Conservation (phyloP, 2,797 vertebrate species). For the Enteromius radiatus region DNA sequence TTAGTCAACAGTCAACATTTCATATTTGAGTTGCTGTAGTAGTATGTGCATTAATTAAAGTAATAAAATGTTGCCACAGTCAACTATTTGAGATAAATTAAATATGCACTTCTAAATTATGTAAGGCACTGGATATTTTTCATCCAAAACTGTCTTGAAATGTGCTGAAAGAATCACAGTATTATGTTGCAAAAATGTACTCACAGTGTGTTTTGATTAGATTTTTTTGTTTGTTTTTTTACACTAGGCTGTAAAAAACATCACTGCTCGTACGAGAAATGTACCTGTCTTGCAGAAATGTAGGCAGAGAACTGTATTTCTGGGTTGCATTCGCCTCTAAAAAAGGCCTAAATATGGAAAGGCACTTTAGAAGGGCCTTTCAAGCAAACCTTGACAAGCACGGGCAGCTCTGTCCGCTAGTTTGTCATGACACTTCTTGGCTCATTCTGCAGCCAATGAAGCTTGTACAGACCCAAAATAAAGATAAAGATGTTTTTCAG, state of each 20-base stretch:
- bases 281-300: background rate
- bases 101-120: background rate
- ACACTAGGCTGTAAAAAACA: background rate
- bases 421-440: background rate
- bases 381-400: background rate
- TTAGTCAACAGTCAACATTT: too few species aligned
- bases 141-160: background rate
- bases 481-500: background rate
- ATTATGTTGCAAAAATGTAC: background rate
- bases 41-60: background rate
- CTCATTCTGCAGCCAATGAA: background rate
- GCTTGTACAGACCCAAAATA: background rate
- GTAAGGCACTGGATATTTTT: background rate
- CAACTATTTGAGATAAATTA: background rate
- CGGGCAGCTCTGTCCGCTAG: background rate
- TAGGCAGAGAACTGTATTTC: background rate
- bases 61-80: background rate
- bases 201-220: background rate
- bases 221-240: too few species aligned
- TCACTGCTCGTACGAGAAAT: background rate
- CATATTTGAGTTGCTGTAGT: background rate
- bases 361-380: background rate
- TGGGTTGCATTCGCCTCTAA: background rate
- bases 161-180: background rate
- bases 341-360: conserved; percentile 1